These are phyloP conservation scores for Spisula solida DNA, from an alignment of 2,888 invertebrate genomes.

Conservation along the genomic window DNA sequence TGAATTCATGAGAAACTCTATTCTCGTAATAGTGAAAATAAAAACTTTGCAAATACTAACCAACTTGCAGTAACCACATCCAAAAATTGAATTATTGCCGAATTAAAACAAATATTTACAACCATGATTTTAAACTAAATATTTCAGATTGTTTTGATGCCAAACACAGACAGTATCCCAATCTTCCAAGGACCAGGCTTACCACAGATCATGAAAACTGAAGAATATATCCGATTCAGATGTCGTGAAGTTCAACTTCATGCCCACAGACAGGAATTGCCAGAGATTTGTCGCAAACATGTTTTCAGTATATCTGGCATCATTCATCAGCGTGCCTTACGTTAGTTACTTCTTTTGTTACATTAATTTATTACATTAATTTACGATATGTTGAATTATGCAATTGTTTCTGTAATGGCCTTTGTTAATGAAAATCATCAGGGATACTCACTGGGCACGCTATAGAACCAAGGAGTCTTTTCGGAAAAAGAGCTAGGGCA, in stretches of 20 bases:
- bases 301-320: conserved; percentile 95
- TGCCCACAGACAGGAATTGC: conserved; percentile 90
- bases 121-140: not conserved
- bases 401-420: not conserved
- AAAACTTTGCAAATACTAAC: too few species aligned
- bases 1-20: too few species aligned
- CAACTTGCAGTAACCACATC: too few species aligned
- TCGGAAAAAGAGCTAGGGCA: too few species aligned
- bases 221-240: conserved; percentile 93
- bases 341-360: conserved; percentile 85
- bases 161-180: conserved; percentile 89
- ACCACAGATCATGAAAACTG: conserved; percentile 90
- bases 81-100: too few species aligned
- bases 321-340: conserved; percentile 94
- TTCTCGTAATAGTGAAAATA: too few species aligned
- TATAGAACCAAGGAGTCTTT: too few species aligned
- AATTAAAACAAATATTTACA: too few species aligned
- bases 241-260: conserved; percentile 93
- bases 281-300: conserved; percentile 94
- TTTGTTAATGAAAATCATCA: too few species aligned
- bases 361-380: not conserved
- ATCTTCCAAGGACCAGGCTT: conserved; percentile 91
- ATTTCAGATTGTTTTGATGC: conserved; percentile 92
- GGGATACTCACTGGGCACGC: too few species aligned
- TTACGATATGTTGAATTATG: too few species aligned